Evolutionary conservation across 2,888 invertebrate genomes (phyloP).

Genomic region (Clitarchus hookeri): DNA sequence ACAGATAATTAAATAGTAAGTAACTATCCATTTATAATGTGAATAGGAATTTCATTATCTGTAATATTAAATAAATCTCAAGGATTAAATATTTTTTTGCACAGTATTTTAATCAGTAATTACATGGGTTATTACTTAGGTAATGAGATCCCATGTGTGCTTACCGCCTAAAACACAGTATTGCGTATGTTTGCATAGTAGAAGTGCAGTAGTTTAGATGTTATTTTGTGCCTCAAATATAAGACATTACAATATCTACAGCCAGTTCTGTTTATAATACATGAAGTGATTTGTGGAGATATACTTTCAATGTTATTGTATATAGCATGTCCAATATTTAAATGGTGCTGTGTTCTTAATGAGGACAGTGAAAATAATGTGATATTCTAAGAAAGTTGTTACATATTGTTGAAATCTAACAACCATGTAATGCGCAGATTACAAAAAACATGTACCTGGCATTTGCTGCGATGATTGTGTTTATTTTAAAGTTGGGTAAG

Average conservation of each 20-base stretch:
- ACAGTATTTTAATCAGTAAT: background rate
- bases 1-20: background rate
- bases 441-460: background rate
- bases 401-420: too few relatives aligned
- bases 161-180: too few relatives aligned
- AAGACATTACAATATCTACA: background rate
- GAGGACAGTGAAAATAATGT: background rate
- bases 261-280: background rate
- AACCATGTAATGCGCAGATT: background rate
- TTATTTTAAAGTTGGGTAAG: background rate
- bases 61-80: background rate
- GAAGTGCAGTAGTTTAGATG: background rate
- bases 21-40: background rate
- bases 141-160: background rate
- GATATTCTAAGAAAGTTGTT: background rate
- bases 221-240: background rate
- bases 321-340: background rate
- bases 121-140: background rate
- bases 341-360: background rate
- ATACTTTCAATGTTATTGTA: background rate
- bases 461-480: background rate
- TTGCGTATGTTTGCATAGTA: background rate
- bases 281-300: background rate
- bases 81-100: background rate
- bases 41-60: background rate